Evolutionary conservation across 2,888 invertebrate genomes (phyloP), one percentile per base, ranked within the genome.

Genomic region (Rotaria socialis): DNA sequence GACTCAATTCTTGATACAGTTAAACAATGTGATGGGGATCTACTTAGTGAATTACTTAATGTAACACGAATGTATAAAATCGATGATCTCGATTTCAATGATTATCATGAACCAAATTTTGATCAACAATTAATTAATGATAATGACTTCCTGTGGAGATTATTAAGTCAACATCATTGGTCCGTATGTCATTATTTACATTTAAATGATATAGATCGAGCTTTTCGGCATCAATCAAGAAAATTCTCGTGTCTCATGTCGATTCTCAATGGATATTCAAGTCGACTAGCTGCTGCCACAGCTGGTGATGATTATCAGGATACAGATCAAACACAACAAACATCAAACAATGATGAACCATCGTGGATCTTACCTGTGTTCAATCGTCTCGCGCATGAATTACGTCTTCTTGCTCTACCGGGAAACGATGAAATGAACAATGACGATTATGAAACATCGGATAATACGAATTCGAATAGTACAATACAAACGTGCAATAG

Each of bases 161-260:
- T 24, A 47, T 14, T 80, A n/a, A 47, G 47, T 47, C 43, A 22
- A 80, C 43, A 80, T 80, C 80, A 80, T 80, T 80, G 80, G 80
- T 5, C 11, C 14, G 80, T 47, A 11, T 80, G 80, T 80, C 80
- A 11, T 11, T 47, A 47, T n/a, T 80, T 80, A 80, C 4, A 19
- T 80, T 10, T 47, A 8, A 47, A 80, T n/a, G 80, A 80, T 80
- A 47, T 80, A 14, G 47, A 80, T 47, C 80, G 47, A 24, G 80
- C 80, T n/a, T 80, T 47, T 80, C 80, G 47, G 8, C 47, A 80
- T 80, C 80, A 80, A 80, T 80, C 47, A 47, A 80, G 47, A 47
- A 80, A 80, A 47, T 80, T 80, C 24, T 47, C 43, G 2, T 47
- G 43, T 80, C n/a, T 80, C 2, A 47, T 80, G 47, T 43, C 47